Evolutionary conservation across 2,888 invertebrate genomes (phyloP), one percentile per base, ranked within the genome.

Genomic region (Tromatobia lineatoria): DNA sequence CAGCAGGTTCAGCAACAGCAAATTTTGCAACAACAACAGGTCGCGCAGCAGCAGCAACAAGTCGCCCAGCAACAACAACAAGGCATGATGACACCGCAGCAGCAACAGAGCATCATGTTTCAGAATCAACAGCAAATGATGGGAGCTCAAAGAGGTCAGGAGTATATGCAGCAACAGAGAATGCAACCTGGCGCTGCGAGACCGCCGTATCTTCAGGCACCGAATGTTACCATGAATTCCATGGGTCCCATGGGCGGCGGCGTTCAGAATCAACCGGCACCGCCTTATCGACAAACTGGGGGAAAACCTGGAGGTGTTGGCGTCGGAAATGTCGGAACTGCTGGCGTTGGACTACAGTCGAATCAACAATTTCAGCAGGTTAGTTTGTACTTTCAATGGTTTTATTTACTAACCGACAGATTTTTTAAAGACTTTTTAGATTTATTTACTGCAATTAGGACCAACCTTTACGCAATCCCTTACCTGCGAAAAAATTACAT

Each of bases 191-290:
- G 90, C 34, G 87, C 92, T 78, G 94, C 95, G 1, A 94, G 96
- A 50, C 95, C 96, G 1, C 96, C 96, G 50, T 96, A 96, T 88
- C 95, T 96, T 94, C 96, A 96, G 94, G 96, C 97, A 3, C 97
- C 98, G 1, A 98, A 98, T 92, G 98, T 98, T 1, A 97, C 97
- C 0, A 98, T 98, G 98, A 96, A 96, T 74, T 95, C 96, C 0
- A 96, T 96, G 96, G 96, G 96, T 85, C 91, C 94, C 85, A 93
- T 95, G 94, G 94, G 94, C 64, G 93, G 92, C 25, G 94, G 94
- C 3, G 93, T 94, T 70, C 94, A 93, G 86, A 94, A 93, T 75
- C 97, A 96, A 10, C 96, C 97, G 0, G 97, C 97, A 13, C 97
- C 97, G 0, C 97, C 97, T 0, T 98, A 98, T 94, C 96, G 96